These are phyloP conservation scores for Smittia aterrima DNA, from an alignment of 2,888 invertebrate genomes.

Conservation along the genomic window DNA sequence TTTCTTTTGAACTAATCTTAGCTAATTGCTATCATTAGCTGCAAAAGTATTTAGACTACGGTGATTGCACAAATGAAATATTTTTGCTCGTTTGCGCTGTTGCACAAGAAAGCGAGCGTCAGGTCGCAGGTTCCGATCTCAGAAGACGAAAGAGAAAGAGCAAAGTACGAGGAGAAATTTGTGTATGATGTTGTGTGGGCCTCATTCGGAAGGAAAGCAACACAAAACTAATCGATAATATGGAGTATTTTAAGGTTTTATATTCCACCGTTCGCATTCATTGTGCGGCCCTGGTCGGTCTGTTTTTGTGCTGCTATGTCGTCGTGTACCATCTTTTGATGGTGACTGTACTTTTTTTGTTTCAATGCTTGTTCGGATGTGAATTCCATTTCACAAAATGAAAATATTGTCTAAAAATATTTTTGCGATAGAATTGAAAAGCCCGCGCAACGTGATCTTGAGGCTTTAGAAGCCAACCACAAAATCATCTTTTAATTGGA, in stretches of 20 bases:
- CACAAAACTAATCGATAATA: conserved; percentile 33
- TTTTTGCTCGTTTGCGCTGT: too few relatives aligned
- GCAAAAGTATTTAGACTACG: too few relatives aligned
- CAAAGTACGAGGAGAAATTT: conserved; percentile 5
- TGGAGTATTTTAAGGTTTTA: conserved; percentile 29
- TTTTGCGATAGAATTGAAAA: background rate
- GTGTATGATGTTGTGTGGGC: background rate
- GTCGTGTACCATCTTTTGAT: conserved; percentile 34
- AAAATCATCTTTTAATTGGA: background rate
- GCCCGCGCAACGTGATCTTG: background rate
- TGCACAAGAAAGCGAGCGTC: too few relatives aligned
- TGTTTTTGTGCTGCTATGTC: background rate
- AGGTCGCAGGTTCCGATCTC: too few relatives aligned
- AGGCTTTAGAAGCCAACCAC: too few relatives aligned
- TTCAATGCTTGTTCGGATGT: conserved; percentile 13
- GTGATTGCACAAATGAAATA: too few relatives aligned
- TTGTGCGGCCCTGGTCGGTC: background rate
- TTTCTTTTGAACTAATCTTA: too few relatives aligned
- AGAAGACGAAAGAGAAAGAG: background rate
- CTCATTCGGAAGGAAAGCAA: background rate
- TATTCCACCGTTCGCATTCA: background rate
- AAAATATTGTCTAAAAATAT: background rate
- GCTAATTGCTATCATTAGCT: too few relatives aligned
- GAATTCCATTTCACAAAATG: conserved; percentile 24
- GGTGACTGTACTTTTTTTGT: conserved; percentile 39